Evolutionary conservation across 2,797 vertebrate genomes (phyloP), one percentile per base, ranked within the genome.

Genomic region (Coregonus sp.): DNA sequence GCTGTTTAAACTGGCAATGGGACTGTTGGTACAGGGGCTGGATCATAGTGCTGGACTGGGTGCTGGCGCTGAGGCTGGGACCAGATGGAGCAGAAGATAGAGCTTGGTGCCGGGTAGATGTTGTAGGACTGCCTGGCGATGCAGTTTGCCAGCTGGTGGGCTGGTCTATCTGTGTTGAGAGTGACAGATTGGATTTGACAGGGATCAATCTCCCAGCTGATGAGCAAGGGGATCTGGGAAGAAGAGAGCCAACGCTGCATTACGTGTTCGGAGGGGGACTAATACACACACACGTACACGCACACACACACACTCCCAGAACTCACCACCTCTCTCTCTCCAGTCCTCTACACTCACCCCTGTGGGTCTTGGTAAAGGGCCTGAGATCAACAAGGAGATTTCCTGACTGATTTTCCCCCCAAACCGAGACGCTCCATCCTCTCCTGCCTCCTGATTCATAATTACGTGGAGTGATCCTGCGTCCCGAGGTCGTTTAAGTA

Each of bases 161-260:
- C n/a, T 51, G 61, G 73, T 25, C 52, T 50, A 29, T 79, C 86
- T 77, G 77, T 77, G 77, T 74, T 74, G 61, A 40, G 80, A 69
- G 83, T 91, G 89, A 91, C 83, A 84, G 86, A 91, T 90, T 89
- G 89, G 82, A 90, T 91, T 86, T 91, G 90, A 91, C 90, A 91
- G 89, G 87, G 90, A 91, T 91, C 90, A 91, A 90, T 91, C 90
- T 91, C 85, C 73, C 81, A 81, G 83, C 86, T 90, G 90, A 89
- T 90, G 86, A 88, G 89, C 85, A 82, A 16, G 74, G 84, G 85
- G 86, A 84, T 82, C 79, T 75, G 69, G 85, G 86, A 84, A 88
- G 81, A 81, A 80, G 76, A 72, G 84, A 85, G 78, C 67, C 75
- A 82, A 77, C 79, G 66, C 74, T 77, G 80, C 82, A 86, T 82